These are phyloP conservation scores for Theocolax elegans DNA, from an alignment of 1,140 invertebrate genomes.

Conservation along the genomic window DNA sequence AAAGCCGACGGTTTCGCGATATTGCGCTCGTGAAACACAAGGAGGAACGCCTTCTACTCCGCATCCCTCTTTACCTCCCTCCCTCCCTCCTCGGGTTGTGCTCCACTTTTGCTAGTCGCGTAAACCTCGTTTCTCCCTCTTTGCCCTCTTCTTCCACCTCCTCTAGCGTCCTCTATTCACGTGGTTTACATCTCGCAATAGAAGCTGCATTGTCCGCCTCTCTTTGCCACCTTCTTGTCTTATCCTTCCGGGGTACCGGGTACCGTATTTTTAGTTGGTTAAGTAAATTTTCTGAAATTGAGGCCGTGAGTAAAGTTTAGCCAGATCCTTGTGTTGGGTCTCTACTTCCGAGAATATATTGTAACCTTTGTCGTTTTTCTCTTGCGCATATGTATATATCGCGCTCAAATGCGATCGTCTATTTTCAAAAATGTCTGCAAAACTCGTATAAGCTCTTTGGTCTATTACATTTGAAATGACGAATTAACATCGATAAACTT, in stretches of 20 bases:
- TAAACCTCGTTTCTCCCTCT: background rate
- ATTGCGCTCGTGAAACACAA: conserved; percentile 28
- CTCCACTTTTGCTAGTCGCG: background rate
- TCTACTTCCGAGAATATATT: no score
- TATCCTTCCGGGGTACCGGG: background rate
- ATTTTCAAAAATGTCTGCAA: no score
- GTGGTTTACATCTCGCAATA: background rate
- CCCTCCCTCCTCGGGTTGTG: no score
- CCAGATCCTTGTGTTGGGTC: no score
- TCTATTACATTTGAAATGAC: no score
- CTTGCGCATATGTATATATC: no score
- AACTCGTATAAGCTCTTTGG: no score
- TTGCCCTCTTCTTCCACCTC: background rate
- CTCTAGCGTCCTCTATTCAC: background rate
- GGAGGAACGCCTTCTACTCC: background rate
- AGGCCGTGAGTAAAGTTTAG: no score
- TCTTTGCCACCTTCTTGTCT: background rate
- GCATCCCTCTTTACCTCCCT: background rate
- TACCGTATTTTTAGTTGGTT: background rate
- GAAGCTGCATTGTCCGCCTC: background rate
- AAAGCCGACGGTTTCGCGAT: conserved; percentile 25
- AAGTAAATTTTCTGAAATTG: background rate
- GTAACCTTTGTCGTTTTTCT: no score
- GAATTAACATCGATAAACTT: no score
- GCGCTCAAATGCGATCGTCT: no score